Evolutionary conservation across 35 echinoderm and acorn worm species (phyloP).

Genomic region (Stichopus chloronotus): DNA sequence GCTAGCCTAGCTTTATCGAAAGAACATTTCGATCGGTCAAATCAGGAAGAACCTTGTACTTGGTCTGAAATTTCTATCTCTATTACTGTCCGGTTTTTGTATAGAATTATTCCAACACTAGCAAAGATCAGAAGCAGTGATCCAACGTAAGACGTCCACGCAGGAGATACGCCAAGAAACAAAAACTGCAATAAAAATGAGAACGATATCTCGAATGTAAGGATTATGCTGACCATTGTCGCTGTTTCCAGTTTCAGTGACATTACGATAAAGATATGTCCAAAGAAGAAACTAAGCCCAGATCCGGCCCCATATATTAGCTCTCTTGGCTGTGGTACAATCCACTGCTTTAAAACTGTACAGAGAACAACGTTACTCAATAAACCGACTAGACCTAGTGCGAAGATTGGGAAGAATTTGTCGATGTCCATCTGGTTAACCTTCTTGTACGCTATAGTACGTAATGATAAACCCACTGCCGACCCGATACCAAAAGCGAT

Average conservation of each 20-base stretch:
- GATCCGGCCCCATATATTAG: background rate
- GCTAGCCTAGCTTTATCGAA: no score
- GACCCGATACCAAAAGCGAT: background rate
- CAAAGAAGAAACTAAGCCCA: slow-evolving; percentile 2
- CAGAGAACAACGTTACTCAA: background rate
- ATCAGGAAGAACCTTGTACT: no score
- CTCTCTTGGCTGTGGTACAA: background rate
- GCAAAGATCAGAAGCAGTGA: background rate
- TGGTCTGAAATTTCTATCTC: no score
- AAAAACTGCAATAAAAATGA: slow-evolving; percentile 1
- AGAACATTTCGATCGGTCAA: no score
- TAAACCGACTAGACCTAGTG: background rate
- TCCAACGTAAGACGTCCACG: slow-evolving; percentile 28
- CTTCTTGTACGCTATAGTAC: background rate
- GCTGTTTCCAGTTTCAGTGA: background rate
- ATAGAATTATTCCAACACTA: slow-evolving; percentile 4
- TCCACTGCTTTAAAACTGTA: background rate
- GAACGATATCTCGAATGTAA: background rate
- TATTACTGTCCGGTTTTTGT: background rate
- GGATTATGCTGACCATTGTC: background rate
- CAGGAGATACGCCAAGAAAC: background rate
- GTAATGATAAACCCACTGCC: background rate
- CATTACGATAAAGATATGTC: background rate
- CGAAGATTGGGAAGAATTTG: background rate
- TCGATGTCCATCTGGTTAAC: background rate